A percentile compares a stretch with the other conserved stretches of the same genome.
Evolutionary conservation across 2,888 invertebrate species (phyloP).

Genomic region (Watsonalla cultraria): DNA sequence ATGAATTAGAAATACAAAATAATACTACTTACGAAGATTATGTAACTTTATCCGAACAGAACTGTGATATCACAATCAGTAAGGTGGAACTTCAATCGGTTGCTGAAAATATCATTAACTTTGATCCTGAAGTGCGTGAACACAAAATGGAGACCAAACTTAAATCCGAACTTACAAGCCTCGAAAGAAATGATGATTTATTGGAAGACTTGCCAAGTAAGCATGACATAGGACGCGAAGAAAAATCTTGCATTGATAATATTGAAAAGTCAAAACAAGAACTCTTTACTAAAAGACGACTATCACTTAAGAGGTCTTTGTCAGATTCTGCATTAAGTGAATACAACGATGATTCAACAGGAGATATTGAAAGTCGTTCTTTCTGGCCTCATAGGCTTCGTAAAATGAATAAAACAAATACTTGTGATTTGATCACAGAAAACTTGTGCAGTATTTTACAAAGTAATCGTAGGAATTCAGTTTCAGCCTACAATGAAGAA

Average conservation of each 20-base stretch:
- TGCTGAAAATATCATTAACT: background rate
- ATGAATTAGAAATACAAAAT: background rate
- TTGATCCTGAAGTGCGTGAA: background rate
- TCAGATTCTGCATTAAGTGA: conserved; percentile 60
- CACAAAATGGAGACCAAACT: background rate
- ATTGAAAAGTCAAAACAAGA: conserved; percentile 4
- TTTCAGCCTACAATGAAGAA: conserved; percentile 52
- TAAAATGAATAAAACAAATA: conserved; percentile 31
- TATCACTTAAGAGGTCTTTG: conserved; percentile 54
- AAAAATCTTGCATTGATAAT: background rate
- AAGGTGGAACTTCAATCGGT: too few species aligned
- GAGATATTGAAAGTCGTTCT: conserved; percentile 22
- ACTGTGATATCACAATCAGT: too few species aligned
- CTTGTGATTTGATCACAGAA: conserved; percentile 33
- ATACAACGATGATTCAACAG: conserved; percentile 20
- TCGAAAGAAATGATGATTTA: background rate
- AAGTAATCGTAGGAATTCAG: conserved; percentile 59
- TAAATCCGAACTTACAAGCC: background rate
- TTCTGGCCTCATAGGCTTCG: conserved; percentile 45
- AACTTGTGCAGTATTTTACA: conserved; percentile 48
- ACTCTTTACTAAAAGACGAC: conserved; percentile 13
- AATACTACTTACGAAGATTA: too few species aligned
- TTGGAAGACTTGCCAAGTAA: background rate
- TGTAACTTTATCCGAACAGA: too few species aligned
- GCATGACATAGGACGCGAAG: background rate